phyloP scores from a whole-genome alignment of 2,113 vertebrate species.

The Mixornis gularis region DNA sequence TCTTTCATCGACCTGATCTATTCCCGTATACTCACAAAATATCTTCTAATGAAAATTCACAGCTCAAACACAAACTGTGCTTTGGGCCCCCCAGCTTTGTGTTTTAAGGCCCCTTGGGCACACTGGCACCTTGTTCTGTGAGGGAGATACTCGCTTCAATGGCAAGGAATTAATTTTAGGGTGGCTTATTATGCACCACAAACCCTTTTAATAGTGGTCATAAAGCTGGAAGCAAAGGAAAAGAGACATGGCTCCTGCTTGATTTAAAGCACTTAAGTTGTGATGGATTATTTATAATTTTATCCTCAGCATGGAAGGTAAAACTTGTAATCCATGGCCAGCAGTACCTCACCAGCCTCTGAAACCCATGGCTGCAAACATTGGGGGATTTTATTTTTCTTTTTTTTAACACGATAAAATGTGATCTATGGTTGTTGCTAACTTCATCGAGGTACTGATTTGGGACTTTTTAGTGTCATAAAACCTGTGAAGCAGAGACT shows the following conservation, averaged over 20 bases:
- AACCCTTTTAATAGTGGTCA: not conserved
- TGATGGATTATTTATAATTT: conserved; percentile 23
- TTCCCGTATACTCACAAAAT: not conserved
- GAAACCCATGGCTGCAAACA: not conserved
- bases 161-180: conserved; percentile 21
- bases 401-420: not conserved
- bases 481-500: conserved; percentile 9
- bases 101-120: not conserved
- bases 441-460: conserved; percentile 43
- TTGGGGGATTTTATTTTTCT: not conserved
- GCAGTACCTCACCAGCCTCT: not conserved
- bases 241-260: not conserved
- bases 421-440: conserved; percentile 42
- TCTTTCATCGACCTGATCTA: not conserved
- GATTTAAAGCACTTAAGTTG: conserved; percentile 10
- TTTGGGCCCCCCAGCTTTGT: not conserved
- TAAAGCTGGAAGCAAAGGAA: not conserved
- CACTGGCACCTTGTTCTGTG: not conserved
- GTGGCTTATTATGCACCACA: not conserved
- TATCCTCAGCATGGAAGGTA: not conserved
- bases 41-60: not conserved
- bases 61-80: not conserved
- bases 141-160: not conserved
- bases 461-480: conserved; percentile 36
- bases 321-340: not conserved